Percentiles rank a stretch among this genome's conserved stretches.
Evolutionary conservation across 1,140 invertebrate species (phyloP).

Genomic region (Plectus sambesii): DNA sequence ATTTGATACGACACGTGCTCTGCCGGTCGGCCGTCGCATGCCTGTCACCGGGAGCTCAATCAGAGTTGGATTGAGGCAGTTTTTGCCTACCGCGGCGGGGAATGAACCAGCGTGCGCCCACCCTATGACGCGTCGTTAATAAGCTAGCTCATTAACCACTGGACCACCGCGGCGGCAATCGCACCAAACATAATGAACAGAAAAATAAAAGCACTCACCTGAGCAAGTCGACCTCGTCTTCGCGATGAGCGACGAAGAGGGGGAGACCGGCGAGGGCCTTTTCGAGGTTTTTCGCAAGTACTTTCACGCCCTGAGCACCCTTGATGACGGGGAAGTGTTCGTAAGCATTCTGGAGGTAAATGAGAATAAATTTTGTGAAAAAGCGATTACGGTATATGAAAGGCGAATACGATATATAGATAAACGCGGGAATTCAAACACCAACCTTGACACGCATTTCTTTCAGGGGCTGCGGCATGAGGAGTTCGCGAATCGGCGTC

Average conservation of each 20-base stretch:
- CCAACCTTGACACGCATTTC: constrained; percentile 87
- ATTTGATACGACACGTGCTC: no score
- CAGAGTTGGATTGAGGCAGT: no score
- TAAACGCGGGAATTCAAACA: constrained; percentile 19
- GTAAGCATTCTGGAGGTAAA: constrained; percentile 69
- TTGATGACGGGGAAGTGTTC: constrained; percentile 85
- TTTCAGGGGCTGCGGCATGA: constrained; percentile 94
- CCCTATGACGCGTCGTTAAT: no score
- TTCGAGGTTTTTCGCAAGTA: constrained; percentile 86
- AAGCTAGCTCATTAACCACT: no score
- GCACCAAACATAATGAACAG: constrained; percentile 32
- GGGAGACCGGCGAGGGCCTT: constrained; percentile 78
- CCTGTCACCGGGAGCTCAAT: no score
- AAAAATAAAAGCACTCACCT: constrained; percentile 47
- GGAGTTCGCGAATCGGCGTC: constrained; percentile 85
- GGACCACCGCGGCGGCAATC: no score
- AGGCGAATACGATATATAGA: constrained; percentile 2
- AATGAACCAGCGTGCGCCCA: no score
- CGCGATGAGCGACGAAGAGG: constrained; percentile 66
- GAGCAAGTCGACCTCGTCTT: constrained; percentile 82
- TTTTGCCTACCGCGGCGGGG: no score
- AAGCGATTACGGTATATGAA: constrained; percentile 1
- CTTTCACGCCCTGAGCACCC: constrained; percentile 95
- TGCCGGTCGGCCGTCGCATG: no score
- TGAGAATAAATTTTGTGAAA: constrained; percentile 2